Base-by-base conservation (phyloP, 2,888 invertebrate species). In the Oligia latruncula region DNA sequence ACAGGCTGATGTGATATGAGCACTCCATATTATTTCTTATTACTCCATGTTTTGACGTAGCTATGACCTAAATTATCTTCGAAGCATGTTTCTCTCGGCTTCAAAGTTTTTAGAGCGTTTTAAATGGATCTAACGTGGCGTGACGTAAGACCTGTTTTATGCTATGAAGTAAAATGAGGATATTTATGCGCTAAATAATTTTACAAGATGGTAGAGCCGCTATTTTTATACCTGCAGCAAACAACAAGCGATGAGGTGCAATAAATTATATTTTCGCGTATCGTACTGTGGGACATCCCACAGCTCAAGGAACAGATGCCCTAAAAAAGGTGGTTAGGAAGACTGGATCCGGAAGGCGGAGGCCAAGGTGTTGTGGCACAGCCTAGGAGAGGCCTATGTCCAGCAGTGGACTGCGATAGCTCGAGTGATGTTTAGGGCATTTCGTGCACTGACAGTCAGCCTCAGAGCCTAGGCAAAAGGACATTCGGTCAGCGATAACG, bases 51-150 rank as follows among this genome's bases (percentile, higher is more conserved):
- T 35, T 40, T 13, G 20, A 29, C 49, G 60, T 58, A 35, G 78
- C 71, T 85, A 46, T 80, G 87, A 86, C 84, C 86, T 81, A 81
- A 86, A 84, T 86, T 84, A 79, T 84, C 75, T 79, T 73, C 23
- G 75, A 75, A 74, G 77, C 87, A 79, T 81, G 81, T 86, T 82
- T 71, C 74, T 77, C 76, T 35, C 79, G 55, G 74, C 74, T 82
- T 77, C 64, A 73, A 81, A 86, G 65, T 88, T 82, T 86, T 81
- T 84, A 78, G 87, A 88, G 87, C 84, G 81, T 84, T 86, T 77
- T 79, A 81, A 88, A 88, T 80, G 78, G 67, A 71, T 76, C 72
- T 77, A 82, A 84, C 86, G 81, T 81, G 43, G 67, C 82, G 66
- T 86, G 17, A 76, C 78, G 73, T 75, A 73, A 86, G 82, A 82